Evolutionary conservation across 2,888 invertebrate species (phyloP).

Genomic region (Vanessa cardui): DNA sequence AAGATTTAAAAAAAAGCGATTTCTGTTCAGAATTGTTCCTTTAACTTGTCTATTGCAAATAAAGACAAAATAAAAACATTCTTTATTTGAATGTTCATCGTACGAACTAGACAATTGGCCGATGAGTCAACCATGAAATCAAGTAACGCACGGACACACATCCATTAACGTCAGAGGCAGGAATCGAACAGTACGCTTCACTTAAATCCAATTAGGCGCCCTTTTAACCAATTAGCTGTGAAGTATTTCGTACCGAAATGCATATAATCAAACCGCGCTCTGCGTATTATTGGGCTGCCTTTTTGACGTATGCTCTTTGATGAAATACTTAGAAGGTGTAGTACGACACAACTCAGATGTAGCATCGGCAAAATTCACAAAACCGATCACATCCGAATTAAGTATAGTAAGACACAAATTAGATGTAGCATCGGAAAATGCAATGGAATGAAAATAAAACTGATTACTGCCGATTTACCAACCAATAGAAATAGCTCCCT

Average conservation of each 20-base stretch:
- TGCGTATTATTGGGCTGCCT: background rate
- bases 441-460: too few species aligned
- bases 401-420: too few species aligned
- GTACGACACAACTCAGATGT: too few species aligned
- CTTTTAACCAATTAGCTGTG: conserved; percentile 25
- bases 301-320: background rate
- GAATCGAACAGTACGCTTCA: conserved; percentile 21
- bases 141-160: conserved; percentile 4
- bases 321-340: background rate
- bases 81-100: background rate
- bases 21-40: too few species aligned
- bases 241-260: conserved; percentile 2
- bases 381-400: too few species aligned
- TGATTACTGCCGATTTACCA: too few species aligned
- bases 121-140: conserved; percentile 1
- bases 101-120: background rate
- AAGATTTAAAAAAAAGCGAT: too few species aligned
- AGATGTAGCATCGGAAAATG: too few species aligned
- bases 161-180: conserved; percentile 18
- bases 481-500: too few species aligned
- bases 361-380: too few species aligned
- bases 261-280: background rate
- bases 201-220: conserved; percentile 28
- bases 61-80: background rate
- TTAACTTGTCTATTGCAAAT: too few species aligned